Evolutionary conservation across 2,797 vertebrate species (phyloP).

Genomic region (Pantherophis vulpinus): DNA sequence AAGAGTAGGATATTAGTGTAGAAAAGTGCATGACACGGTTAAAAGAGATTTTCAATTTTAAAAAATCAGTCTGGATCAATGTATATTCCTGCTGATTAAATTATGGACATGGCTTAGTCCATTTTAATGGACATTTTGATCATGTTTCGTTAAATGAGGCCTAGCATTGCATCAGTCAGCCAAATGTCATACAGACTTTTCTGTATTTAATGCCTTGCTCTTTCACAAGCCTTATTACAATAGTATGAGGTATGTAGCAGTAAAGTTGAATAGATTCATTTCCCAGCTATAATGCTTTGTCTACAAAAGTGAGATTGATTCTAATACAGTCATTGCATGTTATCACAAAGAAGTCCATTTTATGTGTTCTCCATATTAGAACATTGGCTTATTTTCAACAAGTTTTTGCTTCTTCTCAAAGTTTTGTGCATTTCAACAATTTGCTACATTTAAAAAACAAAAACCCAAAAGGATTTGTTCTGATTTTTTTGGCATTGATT

Average conservation of each 20-base stretch:
- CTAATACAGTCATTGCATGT: background rate
- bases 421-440: slow-evolving; percentile 26
- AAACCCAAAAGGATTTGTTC: background rate
- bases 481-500: background rate
- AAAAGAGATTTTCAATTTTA: background rate
- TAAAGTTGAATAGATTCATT: background rate
- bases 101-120: background rate
- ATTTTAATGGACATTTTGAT: background rate
- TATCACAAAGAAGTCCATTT: background rate
- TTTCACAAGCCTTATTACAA: background rate
- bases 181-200: background rate
- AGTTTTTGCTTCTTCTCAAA: background rate
- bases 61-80: background rate
- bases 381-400: background rate
- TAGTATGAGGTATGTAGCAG: background rate
- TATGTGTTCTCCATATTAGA: background rate
- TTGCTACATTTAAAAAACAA: background rate
- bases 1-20: background rate
- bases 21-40: background rate
- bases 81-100: background rate
- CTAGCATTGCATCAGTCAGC: background rate
- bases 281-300: background rate
- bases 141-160: background rate
- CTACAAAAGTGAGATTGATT: background rate
- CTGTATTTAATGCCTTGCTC: background rate